Evolutionary conservation across 1,140 invertebrate species (phyloP), one percentile per base, ranked within the genome.

Genomic region (Trachymyrmex cornetzi): DNA sequence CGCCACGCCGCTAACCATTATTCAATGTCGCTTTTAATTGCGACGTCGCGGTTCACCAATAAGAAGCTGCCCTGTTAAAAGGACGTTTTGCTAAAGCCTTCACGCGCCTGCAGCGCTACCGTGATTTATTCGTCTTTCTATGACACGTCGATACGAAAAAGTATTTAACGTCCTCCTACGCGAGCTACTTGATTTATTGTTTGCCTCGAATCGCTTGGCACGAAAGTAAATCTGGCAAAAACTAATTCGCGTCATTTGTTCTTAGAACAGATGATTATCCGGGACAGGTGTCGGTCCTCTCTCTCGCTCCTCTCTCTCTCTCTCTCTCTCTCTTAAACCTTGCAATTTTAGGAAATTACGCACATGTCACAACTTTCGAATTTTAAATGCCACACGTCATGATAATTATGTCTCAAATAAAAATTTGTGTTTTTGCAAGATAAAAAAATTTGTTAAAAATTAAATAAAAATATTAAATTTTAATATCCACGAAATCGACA

Each of bases 1-100:
- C 24, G 38, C 55, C 50, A 38, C 19, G 24, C 55, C 50, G 55
- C 67, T 50, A 50, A 44, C 69, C 80, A 84, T 84, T 84, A 84
- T 84, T 84, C 80, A 84, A 48, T n/a, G 80, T 84, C 80, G 69
- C 44, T 75, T 84, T 84, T 84, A 84, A 84, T 84, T 84, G 80
- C 80, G 55, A 84, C 69, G 57, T 74, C 67, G 80, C 44, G 69
- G 69, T 75, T 84, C 80, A 74, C 80, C 80, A 74, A 84, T 84
- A 84, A 84, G 80, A 84, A 84, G 44, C 38, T 57, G 38, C 38
- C 69, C 55, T 30, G 80, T 74, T 74, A 82, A 82, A 82, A 82
- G 80, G 69, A 82, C 67, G 67, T 74, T 59, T 48, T 48, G 67
- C 80, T 74, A 74, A 74, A 82, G 66, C 50, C 53, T 59, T 74